Conservation (phyloP, 1,140 invertebrate species). For the Hylaeus volcanicus region DNA sequence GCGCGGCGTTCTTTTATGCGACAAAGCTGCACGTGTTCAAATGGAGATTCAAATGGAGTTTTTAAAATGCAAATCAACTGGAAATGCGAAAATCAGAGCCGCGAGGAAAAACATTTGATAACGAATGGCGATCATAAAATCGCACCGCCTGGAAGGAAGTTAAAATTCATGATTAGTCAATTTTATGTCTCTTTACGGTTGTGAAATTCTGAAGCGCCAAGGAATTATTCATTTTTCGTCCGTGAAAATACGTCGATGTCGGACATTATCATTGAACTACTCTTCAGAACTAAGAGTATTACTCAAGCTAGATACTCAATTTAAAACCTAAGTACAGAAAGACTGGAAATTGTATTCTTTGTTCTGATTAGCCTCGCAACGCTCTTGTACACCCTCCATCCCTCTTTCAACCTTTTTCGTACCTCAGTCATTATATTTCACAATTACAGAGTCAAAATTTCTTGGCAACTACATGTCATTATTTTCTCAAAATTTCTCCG, state of each 20-base stretch:
- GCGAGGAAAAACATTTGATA: constrained; percentile 6
- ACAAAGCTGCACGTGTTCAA: constrained; percentile 12
- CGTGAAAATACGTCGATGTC: neutral
- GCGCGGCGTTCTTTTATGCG: constrained; percentile 12
- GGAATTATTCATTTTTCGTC: neutral
- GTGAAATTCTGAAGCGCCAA: neutral
- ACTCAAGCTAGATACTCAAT: no score
- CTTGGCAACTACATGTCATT: no score
- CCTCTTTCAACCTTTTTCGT: no score
- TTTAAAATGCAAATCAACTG: constrained; percentile 32
- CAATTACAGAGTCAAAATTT: no score
- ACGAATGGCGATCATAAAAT: neutral
- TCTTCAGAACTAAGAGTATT: no score
- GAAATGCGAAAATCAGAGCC: constrained; percentile 12
- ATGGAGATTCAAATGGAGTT: constrained; percentile 25
- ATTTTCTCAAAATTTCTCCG: neutral
- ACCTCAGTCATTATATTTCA: no score
- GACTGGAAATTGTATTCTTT: no score
- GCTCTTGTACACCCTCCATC: no score
- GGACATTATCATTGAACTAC: no score
- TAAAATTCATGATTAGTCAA: neutral
- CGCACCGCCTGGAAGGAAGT: neutral
- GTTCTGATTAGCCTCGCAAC: no score
- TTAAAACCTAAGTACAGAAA: no score
- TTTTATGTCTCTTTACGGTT: neutral